Conservation (phyloP, 1,140 invertebrate genomes). For the Ectropis grisescens region DNA sequence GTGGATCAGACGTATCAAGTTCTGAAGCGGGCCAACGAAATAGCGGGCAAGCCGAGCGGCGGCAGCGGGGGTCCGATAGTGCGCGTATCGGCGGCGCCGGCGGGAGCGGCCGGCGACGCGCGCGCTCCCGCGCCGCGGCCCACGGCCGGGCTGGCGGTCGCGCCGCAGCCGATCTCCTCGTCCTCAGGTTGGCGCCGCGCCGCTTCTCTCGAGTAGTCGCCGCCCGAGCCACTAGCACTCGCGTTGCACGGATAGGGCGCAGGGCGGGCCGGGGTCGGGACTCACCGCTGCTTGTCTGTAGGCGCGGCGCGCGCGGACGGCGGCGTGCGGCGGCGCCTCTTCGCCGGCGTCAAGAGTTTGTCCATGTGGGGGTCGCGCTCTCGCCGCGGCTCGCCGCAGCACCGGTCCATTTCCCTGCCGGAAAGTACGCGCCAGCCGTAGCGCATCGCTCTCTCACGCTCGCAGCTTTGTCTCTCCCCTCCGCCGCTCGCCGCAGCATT, state of each 20-base stretch:
- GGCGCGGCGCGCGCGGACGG: slow-evolving; percentile 49
- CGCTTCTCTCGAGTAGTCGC: slow-evolving; percentile 61
- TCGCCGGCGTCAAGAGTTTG: slow-evolving; percentile 81
- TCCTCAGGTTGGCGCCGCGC: slow-evolving; percentile 68
- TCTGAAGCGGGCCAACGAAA: slow-evolving; percentile 92
- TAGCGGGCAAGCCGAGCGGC: slow-evolving; percentile 72
- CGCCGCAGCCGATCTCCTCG: slow-evolving; percentile 63
- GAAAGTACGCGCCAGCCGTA: slow-evolving; percentile 78
- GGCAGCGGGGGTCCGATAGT: slow-evolving; percentile 54
- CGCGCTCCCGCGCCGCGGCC: slow-evolving; percentile 52
- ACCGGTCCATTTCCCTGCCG: slow-evolving; percentile 83
- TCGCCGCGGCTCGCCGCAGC: slow-evolving; percentile 76
- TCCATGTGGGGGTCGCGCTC: slow-evolving; percentile 78
- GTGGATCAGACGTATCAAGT: slow-evolving; percentile 94
- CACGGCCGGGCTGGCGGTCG: slow-evolving; percentile 49
- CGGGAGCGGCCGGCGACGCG: slow-evolving; percentile 44
- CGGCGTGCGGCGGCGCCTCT: slow-evolving; percentile 74
- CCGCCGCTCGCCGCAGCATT: slow-evolving; percentile 44
- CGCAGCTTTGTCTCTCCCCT: slow-evolving; percentile 62
- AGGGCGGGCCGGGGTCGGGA: slow-evolving; percentile 50
- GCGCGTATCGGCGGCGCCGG: slow-evolving; percentile 61
- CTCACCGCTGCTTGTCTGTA: slow-evolving; percentile 60
- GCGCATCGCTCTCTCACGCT: slow-evolving; percentile 51
- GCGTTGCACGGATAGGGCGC: too few species aligned
- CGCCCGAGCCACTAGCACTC: slow-evolving; percentile 43